phyloP scores from a whole-genome alignment of 2,888 invertebrate genomes.

The Escarpia spicata region DNA sequence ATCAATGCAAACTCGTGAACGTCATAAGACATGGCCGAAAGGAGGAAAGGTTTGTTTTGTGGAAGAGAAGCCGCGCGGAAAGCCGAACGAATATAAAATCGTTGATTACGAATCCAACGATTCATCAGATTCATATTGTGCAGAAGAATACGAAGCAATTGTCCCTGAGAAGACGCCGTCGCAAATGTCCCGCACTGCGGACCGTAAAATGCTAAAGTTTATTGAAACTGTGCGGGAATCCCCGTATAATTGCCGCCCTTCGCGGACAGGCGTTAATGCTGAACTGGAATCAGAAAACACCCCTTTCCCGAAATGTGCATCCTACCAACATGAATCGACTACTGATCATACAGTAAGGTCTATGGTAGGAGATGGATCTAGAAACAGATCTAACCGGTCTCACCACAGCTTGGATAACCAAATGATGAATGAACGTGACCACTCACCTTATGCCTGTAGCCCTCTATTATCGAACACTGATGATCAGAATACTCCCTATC shows the following conservation, averaged over 20 bases:
- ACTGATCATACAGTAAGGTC: neutral
- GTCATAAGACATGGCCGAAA: neutral
- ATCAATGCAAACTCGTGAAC: neutral
- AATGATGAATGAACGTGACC: neutral
- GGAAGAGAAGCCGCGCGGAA: neutral
- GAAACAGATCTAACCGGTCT: neutral
- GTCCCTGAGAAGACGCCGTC: neutral
- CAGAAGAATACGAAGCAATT: neutral
- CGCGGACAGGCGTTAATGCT: neutral
- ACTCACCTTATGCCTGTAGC: neutral
- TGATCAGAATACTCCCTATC: neutral
- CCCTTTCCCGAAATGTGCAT: neutral
- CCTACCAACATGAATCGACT: neutral
- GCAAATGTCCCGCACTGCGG: neutral
- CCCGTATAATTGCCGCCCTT: neutral
- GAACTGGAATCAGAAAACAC: neutral
- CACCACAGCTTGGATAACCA: neutral
- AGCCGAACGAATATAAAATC: neutral
- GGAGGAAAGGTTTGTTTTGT: neutral
- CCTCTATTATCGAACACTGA: neutral
- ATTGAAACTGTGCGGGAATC: neutral
- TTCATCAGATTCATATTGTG: neutral
- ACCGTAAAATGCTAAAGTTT: neutral
- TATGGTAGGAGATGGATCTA: too few relatives aligned
- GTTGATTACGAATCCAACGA: neutral